Evolutionary conservation across 2,888 invertebrate species (phyloP).

Genomic region (Brachylomia viminalis): DNA sequence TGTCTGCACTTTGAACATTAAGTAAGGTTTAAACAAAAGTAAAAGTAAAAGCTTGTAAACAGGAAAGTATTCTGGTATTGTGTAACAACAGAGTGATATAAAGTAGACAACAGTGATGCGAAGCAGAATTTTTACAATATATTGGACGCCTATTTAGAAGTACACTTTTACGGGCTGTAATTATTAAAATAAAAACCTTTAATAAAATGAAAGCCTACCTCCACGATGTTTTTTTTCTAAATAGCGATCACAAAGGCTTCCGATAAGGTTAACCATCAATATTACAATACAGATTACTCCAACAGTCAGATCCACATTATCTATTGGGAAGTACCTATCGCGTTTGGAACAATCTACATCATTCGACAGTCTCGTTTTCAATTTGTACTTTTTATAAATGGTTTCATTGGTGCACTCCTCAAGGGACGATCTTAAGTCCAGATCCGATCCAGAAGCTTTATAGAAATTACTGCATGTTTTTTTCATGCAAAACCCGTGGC

Average conservation of each 20-base stretch:
- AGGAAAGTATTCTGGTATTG: neutral
- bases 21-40: neutral
- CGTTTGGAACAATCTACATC: constrained; percentile 40
- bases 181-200: neutral
- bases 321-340: constrained; percentile 20
- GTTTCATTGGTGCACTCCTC: constrained; percentile 63
- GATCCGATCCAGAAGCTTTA: constrained; percentile 46
- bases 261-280: constrained; percentile 50
- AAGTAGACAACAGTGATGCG: neutral
- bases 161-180: neutral
- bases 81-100: neutral
- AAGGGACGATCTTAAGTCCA: constrained; percentile 49
- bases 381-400: constrained; percentile 48
- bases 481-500: constrained; percentile 80
- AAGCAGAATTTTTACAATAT: neutral
- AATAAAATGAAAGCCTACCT: constrained; percentile 11
- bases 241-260: constrained; percentile 44
- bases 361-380: constrained; percentile 50
- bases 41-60: neutral
- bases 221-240: neutral
- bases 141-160: neutral
- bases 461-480: constrained; percentile 74
- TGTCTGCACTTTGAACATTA: neutral
- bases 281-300: constrained; percentile 30
- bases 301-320: constrained; percentile 42